Evolutionary conservation across 2,888 invertebrate genomes (phyloP).

Genomic region (Gonocerus acuteangulatus): DNA sequence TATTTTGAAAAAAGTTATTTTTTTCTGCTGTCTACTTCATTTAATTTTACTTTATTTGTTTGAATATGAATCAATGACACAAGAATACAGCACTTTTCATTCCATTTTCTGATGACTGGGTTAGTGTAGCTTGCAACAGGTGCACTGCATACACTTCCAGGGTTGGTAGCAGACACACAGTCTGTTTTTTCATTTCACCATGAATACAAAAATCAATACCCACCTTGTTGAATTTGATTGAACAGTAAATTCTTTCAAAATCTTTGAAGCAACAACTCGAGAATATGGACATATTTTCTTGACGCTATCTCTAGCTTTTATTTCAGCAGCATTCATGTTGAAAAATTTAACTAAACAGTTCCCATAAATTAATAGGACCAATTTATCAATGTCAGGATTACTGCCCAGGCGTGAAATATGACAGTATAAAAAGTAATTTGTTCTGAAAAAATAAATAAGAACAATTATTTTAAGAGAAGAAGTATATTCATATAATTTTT

Average conservation of each 20-base stretch:
- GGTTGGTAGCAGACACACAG: no score
- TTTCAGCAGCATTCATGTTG: background rate
- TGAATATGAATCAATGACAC: no score
- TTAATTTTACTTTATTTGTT: no score
- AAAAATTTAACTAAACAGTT: conserved; percentile 24
- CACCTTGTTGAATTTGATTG: no score
- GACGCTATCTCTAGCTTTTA: background rate
- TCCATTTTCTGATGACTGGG: no score
- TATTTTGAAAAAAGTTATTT: no score
- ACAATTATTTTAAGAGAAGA: background rate
- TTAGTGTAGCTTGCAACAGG: no score
- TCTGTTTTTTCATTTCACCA: conserved; percentile 13
- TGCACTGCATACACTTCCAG: no score
- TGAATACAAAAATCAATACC: no score
- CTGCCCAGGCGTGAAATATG: conserved; percentile 9
- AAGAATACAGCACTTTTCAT: no score
- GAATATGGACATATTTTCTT: conserved; percentile 20
- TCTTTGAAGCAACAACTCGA: conserved; percentile 3
- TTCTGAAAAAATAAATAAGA: conserved; percentile 20
- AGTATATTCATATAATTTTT: background rate
- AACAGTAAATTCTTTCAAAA: conserved; percentile 21
- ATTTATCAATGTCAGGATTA: conserved; percentile 5
- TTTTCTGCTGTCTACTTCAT: no score
- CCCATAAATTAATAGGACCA: conserved; percentile 28
- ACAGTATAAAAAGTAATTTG: conserved; percentile 10